These are phyloP conservation scores for Osmoderma eremita DNA, from an alignment of 2,888 invertebrate genomes.

Conservation along the genomic window DNA sequence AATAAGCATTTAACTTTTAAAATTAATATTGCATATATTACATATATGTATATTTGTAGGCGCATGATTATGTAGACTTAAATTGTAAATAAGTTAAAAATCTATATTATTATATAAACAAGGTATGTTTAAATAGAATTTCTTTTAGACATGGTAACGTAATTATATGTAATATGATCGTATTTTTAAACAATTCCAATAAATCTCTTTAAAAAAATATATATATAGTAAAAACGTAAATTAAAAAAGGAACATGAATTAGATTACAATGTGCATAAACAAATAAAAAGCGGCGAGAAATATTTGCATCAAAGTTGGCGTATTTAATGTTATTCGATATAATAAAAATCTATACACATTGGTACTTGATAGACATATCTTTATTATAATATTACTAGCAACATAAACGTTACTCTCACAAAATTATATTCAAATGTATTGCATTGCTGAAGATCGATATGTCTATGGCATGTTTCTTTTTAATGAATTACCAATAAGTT, in stretches of 20 bases:
- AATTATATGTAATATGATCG: constrained; percentile 7
- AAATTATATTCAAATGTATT: no score
- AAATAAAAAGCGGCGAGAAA: neutral
- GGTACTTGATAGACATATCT: no score
- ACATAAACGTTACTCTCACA: no score
- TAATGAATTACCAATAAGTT: no score
- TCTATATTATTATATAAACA: constrained; percentile 1
- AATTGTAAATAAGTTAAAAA: constrained; percentile 24
- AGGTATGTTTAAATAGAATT: constrained; percentile 19
- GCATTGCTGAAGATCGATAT: no score
- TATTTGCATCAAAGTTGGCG: no score
- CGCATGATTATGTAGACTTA: neutral
- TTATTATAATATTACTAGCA: no score
- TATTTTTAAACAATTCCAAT: constrained; percentile 11
- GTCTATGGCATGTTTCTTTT: no score
- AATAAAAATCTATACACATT: no score
- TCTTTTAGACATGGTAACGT: constrained; percentile 23
- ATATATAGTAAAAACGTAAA: constrained; percentile 15
- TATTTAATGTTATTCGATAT: no score
- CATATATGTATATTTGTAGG: neutral
- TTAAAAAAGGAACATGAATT: constrained; percentile 9
- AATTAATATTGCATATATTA: neutral
- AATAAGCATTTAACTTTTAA: constrained; percentile 10
- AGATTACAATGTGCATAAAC: neutral
- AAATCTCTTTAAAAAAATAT: constrained; percentile 23